Base-by-base conservation (phyloP, 2,797 vertebrate genomes). In the Phrynocephalus forsythii region DNA sequence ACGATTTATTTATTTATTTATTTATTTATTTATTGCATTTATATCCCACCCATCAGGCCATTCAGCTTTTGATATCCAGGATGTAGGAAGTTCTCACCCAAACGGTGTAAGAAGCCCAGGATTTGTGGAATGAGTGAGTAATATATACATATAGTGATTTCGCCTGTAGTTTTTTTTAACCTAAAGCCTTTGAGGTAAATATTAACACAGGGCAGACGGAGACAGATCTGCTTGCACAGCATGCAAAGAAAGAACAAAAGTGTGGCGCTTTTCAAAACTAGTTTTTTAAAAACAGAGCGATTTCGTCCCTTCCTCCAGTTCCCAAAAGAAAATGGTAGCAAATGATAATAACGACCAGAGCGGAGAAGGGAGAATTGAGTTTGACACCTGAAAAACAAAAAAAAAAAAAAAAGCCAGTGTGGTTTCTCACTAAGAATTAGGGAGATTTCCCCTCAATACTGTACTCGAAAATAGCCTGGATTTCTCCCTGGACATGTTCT, bases 1-100 rank as follows among this genome's bases (percentile, higher is more conserved):
- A n/a, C n/a, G n/a, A n/a, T n/a, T n/a, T n/a, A n/a, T n/a, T n/a
- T n/a, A n/a, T n/a, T n/a, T n/a, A n/a, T n/a, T n/a, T n/a, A n/a
- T n/a, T n/a, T n/a, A n/a, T n/a, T n/a, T n/a, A n/a, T n/a, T n/a
- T n/a, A n/a, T n/a, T n/a, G n/a, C n/a, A n/a, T 33, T 33, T 33
- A 33, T 33, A 33, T 33, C 33, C 33, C 33, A 33, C 33, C 33
- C 33, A 33, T 33, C 2, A 33, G 33, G 33, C 33, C 33, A 33
- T 33, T 33, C 33, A 33, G 33, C 90, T 79, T 87, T 75, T 89
- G 90, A 92, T 87, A 94, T 90, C 89, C 88, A 60, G 83, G 81
- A 18, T 92, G 79, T 91, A 94, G 94, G 94, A 95, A 95, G 93
- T 94, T 94, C 94, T 94, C 91, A 68, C 94, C 94, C 44, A 33